phyloP scores from a whole-genome alignment of 2,888 invertebrate genomes.

The Mimumesa dahlbomi region DNA sequence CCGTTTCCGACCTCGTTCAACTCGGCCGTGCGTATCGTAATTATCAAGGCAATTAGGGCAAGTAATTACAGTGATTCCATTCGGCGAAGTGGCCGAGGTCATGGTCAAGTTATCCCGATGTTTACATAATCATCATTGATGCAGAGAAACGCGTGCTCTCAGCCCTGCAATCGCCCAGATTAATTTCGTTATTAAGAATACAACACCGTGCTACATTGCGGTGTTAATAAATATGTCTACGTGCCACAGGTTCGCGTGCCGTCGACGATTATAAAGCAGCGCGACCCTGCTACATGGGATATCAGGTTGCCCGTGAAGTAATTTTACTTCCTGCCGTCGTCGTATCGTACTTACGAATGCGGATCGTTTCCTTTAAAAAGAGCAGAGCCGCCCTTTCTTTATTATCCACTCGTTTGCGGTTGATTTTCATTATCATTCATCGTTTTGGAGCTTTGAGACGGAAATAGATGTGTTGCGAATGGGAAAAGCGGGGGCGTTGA shows the following conservation, averaged over 20 bases:
- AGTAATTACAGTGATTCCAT: constrained; percentile 1
- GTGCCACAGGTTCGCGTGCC: constrained; percentile 29
- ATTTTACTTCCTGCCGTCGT: neutral
- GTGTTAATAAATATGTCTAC: constrained; percentile 22
- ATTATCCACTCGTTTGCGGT: no score
- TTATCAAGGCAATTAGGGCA: neutral
- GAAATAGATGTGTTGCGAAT: no score
- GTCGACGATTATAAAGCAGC: constrained; percentile 11
- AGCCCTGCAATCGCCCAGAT: neutral
- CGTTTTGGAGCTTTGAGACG: no score
- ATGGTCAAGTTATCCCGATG: constrained; percentile 3
- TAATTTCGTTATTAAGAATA: neutral
- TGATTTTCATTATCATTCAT: no score
- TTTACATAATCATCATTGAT: constrained; percentile 14
- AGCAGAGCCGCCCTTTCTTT: no score
- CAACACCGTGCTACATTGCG: constrained; percentile 1
- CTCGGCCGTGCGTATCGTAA: neutral
- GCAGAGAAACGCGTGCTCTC: no score
- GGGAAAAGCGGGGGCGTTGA: no score
- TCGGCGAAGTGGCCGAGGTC: neutral
- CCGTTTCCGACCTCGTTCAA: neutral
- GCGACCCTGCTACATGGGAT: constrained; percentile 7
- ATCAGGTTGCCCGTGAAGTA: constrained; percentile 6
- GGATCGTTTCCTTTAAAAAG: no score
- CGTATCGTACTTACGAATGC: no score